A percentile compares a stretch with the other conserved stretches of the same genome.
These are phyloP conservation scores for Drosophila gunungcola DNA, from an alignment of 1,140 invertebrate genomes.

Conservation along the genomic window DNA sequence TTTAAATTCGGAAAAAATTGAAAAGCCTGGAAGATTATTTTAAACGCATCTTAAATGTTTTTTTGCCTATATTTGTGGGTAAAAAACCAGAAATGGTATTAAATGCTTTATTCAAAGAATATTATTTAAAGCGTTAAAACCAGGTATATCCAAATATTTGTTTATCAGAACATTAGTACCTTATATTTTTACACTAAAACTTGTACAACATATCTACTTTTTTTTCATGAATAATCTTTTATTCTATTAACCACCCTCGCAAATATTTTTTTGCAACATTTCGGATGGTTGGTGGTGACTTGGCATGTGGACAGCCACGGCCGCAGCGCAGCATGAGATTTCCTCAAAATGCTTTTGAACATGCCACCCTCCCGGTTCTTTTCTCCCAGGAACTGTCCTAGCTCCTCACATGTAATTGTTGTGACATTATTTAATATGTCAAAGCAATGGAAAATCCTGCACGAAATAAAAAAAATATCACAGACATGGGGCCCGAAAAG, in stretches of 20 bases:
- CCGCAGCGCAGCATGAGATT: constrained; percentile 71
- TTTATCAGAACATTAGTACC: no score
- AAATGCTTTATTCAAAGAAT: no score
- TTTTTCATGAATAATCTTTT: not conserved
- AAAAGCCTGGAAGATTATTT: no score
- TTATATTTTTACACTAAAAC: no score
- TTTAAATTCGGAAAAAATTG: no score
- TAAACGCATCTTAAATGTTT: no score
- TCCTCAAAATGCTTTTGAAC: constrained; percentile 60
- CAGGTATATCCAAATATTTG: no score
- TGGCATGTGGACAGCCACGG: constrained; percentile 43
- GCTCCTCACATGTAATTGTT: constrained; percentile 74
- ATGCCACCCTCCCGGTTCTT: constrained; percentile 17
- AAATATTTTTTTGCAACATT: constrained; percentile 15
- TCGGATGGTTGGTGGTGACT: constrained; percentile 32
- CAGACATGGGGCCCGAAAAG: constrained; percentile 4
- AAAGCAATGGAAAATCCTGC: constrained; percentile 76
- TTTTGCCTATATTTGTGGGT: no score
- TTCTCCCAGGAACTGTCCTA: constrained; percentile 18
- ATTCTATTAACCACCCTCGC: constrained; percentile 17
- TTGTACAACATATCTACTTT: no score
- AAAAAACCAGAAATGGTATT: no score
- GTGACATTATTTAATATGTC: constrained; percentile 82
- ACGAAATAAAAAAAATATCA: constrained; percentile 38
- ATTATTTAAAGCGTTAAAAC: no score